phyloP scores from a whole-genome alignment of 37 sponge, comb jelly and placozoan species.

The Eunapius fragilis region DNA sequence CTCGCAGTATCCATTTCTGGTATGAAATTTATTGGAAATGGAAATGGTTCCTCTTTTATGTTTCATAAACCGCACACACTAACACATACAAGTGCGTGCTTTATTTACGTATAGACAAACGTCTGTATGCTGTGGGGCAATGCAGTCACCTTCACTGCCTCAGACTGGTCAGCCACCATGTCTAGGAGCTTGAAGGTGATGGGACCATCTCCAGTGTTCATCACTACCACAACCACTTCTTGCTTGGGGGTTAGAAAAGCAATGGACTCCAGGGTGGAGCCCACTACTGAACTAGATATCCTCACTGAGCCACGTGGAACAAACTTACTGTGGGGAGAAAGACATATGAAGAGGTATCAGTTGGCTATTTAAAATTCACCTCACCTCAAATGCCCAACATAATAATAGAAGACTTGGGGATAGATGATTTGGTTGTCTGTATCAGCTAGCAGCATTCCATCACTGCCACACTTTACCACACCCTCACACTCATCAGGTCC shows the following conservation, averaged over 20 bases:
- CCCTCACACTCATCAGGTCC: slow-evolving; percentile 81
- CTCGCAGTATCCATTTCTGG: not conserved
- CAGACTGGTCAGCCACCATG: not conserved
- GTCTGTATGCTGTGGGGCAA: slow-evolving; percentile 68
- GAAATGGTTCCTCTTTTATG: no score
- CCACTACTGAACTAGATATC: not conserved
- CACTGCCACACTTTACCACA: slow-evolving; percentile 64
- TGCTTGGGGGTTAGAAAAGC: slow-evolving; percentile 54
- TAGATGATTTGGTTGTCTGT: slow-evolving; percentile 60
- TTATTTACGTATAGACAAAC: slow-evolving; percentile 22
- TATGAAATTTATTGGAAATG: not conserved
- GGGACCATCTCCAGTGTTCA: slow-evolving; percentile 39
- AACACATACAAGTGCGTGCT: no score
- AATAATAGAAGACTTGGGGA: slow-evolving; percentile 85
- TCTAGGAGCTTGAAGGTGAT: slow-evolving; percentile 44
- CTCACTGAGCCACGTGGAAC: slow-evolving; percentile 70
- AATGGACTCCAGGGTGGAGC: slow-evolving; percentile 29
- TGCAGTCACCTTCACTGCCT: slow-evolving; percentile 58
- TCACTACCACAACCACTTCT: slow-evolving; percentile 35
- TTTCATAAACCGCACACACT: no score
- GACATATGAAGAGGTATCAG: not conserved
- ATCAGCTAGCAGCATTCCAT: slow-evolving; percentile 78
- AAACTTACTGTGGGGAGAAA: slow-evolving; percentile 56
- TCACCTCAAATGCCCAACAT: slow-evolving; percentile 79
- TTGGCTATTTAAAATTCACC: no score